Conservation (phyloP, 2,113 vertebrate genomes). For the Myrmophylax atrothorax region DNA sequence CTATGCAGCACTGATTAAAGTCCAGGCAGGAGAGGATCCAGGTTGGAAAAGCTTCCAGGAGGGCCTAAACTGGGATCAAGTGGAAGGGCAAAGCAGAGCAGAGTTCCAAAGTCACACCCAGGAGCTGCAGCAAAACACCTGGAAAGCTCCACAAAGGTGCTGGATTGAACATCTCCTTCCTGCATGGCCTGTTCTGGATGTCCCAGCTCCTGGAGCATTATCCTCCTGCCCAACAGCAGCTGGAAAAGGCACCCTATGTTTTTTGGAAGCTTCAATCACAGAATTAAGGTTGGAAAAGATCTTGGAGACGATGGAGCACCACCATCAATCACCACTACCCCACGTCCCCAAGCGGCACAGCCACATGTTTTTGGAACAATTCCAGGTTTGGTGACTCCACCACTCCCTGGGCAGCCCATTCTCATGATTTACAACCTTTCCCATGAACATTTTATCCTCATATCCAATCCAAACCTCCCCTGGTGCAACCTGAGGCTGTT, state of each 20-base stretch:
- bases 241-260: neutral
- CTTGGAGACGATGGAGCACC: neutral
- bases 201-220: fast-evolving
- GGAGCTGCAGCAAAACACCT: neutral
- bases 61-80: neutral
- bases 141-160: neutral
- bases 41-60: neutral
- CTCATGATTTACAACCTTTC: neutral
- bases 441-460: neutral
- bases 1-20: neutral
- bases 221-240: neutral
- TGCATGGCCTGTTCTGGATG: neutral
- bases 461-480: neutral
- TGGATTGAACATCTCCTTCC: fast-evolving
- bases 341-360: neutral
- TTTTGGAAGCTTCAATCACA: neutral
- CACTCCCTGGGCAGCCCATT: neutral
- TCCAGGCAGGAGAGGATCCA: neutral
- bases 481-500: neutral
- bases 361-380: neutral
- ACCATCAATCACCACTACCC: neutral
- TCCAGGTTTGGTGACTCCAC: neutral
- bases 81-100: neutral
- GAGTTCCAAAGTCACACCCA: fast-evolving
- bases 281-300: neutral